phyloP scores from a whole-genome alignment of 2,888 invertebrate genomes.

The Phrixothrix hirtus region DNA sequence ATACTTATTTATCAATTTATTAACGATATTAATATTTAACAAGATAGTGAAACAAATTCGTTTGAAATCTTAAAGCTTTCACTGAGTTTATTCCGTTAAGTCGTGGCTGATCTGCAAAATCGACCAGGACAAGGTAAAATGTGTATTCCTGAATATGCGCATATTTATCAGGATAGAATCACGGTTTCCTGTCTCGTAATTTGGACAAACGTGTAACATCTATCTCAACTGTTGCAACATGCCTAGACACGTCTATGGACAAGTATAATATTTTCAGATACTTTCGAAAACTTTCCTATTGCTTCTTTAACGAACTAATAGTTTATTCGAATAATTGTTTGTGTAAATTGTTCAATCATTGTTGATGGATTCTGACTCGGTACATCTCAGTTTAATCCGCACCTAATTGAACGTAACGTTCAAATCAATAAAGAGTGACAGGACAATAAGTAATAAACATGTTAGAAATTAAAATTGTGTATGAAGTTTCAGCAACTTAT shows the following conservation, averaged over 20 bases:
- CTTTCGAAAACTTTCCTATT: constrained; percentile 22
- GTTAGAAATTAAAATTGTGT: constrained; percentile 11
- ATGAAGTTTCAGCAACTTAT: constrained; percentile 10
- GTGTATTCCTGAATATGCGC: constrained; percentile 46
- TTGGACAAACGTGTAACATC: constrained; percentile 55
- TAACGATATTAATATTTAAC: too few species aligned
- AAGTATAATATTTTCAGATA: constrained; percentile 13
- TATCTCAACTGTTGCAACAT: constrained; percentile 53
- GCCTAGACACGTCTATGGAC: constrained; percentile 32
- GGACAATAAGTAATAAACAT: constrained; percentile 10
- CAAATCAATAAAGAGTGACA: constrained; percentile 8
- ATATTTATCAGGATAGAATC: constrained; percentile 50
- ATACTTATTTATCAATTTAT: too few species aligned
- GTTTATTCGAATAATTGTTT: not conserved
- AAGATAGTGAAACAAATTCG: too few species aligned
- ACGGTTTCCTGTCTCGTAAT: constrained; percentile 49
- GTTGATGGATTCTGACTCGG: not conserved
- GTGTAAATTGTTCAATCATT: not conserved
- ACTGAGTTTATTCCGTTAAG: constrained; percentile 8
- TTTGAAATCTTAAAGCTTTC: too few species aligned
- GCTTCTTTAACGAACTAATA: not conserved
- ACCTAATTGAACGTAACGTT: constrained; percentile 13
- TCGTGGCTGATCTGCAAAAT: constrained; percentile 24
- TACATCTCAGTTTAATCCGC: constrained; percentile 15
- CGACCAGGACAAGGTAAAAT: constrained; percentile 8